Evolutionary conservation across 2,888 invertebrate genomes (phyloP).

Genomic region (Drosophila acutilabella): DNA sequence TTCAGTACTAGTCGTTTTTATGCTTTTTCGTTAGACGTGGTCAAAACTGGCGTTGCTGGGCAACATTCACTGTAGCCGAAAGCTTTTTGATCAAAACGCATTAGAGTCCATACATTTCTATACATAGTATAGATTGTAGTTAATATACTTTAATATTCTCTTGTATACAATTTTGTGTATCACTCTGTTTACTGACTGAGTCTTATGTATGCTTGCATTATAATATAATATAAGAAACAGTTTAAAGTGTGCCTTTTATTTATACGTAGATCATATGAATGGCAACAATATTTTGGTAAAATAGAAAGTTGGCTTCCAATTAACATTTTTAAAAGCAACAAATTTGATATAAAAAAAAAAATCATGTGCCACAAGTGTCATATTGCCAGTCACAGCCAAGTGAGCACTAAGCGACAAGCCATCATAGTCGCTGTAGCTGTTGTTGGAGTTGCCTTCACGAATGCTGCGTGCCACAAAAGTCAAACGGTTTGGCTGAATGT

Average conservation of each 20-base stretch:
- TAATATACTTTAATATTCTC: not conserved
- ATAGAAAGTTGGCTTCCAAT: constrained; percentile 66
- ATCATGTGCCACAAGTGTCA: constrained; percentile 61
- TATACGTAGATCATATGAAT: constrained; percentile 1
- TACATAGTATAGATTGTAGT: not conserved
- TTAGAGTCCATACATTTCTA: constrained; percentile 16
- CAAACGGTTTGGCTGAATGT: constrained; percentile 29
- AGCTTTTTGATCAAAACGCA: constrained; percentile 51
- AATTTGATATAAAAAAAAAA: constrained; percentile 45
- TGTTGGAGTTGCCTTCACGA: constrained; percentile 7
- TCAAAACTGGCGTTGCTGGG: constrained; percentile 55
- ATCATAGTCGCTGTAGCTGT: constrained; percentile 15
- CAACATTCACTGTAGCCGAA: constrained; percentile 72
- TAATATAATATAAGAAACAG: not conserved
- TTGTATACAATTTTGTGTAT: not conserved
- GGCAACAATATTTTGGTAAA: constrained; percentile 25
- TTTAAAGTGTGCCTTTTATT: not conserved
- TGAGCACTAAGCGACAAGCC: constrained; percentile 28
- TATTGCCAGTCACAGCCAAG: constrained; percentile 52
- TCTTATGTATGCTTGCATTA: too few species aligned
- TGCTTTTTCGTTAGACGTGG: constrained; percentile 58
- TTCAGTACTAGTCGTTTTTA: constrained; percentile 58
- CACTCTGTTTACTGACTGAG: too few species aligned
- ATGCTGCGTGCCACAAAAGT: constrained; percentile 52
- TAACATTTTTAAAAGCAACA: constrained; percentile 59